Evolutionary conservation across 2,113 vertebrate species (phyloP), one percentile per base, ranked within the genome.

Genomic region (Prunella fulvescens): DNA sequence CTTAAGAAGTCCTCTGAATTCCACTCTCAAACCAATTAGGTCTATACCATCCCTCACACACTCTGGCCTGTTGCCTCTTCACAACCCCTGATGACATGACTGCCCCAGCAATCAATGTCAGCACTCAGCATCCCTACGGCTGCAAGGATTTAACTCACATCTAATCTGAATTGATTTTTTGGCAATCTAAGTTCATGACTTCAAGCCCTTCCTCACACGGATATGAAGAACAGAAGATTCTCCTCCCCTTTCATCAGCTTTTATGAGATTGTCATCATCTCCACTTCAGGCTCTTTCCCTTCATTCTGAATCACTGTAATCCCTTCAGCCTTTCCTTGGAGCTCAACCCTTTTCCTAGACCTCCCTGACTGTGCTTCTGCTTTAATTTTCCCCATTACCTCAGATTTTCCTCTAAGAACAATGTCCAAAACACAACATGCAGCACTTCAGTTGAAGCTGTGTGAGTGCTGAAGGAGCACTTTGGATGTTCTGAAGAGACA

Each of bases 191-290:
- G 91, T 88, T 92, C 91, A 70, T 42, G 69, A 66, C 80, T 93
- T 66, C 16, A 29, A 80, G 82, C 58, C 64, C 60, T 66, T 85
- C 69, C 88, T 86, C 69, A 29, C 80, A 56, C 0, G 0, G 44
- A 90, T 81, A 71, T 6, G 56, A 90, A 81, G 67, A 92, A 57
- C 74, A 92, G 90, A 88, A 94, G 88, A 94, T 84, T 88, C 91
- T 62, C 86, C 88, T 93, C 83, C 77, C 51, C 35, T 93, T 96
- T 96, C 96, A 92, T 93, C 88, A 92, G 69, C 64, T 96, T 97
- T 97, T 93, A 94, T 64, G 76, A 94, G 91, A 84, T 39, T 92
- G 80, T 95, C 91, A 95, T 86, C 95, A 93, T n/a, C 23, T 51
- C 22, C 24, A 56, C 60, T 81, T 44, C 17, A 88, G 60, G 48